These are phyloP conservation scores for Pterocles burchelli DNA, from an alignment of 2,113 vertebrate species.

Conservation along the genomic window DNA sequence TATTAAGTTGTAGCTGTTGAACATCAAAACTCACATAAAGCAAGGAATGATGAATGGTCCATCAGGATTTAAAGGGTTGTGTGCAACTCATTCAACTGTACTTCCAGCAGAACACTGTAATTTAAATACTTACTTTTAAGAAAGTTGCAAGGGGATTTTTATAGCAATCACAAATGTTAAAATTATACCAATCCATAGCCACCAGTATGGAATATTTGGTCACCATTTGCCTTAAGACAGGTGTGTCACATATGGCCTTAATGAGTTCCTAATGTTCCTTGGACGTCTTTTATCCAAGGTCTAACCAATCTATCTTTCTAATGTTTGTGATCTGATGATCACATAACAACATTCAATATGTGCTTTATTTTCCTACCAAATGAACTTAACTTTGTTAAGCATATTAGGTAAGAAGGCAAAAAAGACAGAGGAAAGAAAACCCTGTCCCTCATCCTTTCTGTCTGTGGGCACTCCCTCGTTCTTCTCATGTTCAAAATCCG, in stretches of 20 bases:
- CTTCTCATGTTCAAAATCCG: neutral
- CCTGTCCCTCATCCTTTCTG: neutral
- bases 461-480: neutral
- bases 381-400: neutral
- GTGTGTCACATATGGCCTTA: neutral
- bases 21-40: constrained; percentile 3
- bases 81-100: neutral
- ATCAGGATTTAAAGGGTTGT: neutral
- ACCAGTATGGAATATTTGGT: neutral
- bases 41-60: constrained; percentile 1
- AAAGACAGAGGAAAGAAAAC: neutral
- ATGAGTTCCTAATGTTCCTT: neutral
- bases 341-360: neutral
- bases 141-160: neutral
- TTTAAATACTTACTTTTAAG: neutral
- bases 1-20: neutral
- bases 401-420: neutral
- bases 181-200: neutral
- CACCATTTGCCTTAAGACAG: neutral
- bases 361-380: neutral
- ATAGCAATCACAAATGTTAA: neutral
- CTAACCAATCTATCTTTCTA: neutral
- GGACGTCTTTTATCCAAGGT: neutral
- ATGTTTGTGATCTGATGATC: neutral
- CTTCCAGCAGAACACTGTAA: neutral